Conservation (phyloP, 2,113 vertebrate genomes). For the Oxygymnocypris stewartii region DNA sequence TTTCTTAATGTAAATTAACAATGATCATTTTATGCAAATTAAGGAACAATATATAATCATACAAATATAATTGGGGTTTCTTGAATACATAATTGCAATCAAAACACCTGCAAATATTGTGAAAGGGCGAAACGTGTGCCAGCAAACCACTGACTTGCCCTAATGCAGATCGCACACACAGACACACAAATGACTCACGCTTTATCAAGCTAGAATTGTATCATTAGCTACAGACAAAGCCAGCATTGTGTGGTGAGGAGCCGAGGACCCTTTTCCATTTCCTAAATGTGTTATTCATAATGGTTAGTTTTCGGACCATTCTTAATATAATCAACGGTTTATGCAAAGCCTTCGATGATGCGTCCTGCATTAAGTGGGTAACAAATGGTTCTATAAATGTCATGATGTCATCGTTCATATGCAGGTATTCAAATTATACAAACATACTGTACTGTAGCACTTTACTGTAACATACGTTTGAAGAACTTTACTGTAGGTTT, state of each 20-base stretch:
- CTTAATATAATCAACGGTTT: conserved; percentile 51
- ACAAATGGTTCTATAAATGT: background rate
- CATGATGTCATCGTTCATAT: background rate
- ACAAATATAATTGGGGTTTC: conserved; percentile 54
- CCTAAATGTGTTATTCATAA: conserved; percentile 71
- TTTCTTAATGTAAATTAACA: conserved; percentile 27
- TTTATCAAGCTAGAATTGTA: conserved; percentile 75
- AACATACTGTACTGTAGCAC: background rate
- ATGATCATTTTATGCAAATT: conserved; percentile 31
- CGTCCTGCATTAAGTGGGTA: background rate
- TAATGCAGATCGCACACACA: conserved; percentile 66
- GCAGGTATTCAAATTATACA: background rate
- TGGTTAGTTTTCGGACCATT: conserved; percentile 61
- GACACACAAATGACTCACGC: conserved; percentile 64
- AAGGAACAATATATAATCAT: conserved; percentile 44
- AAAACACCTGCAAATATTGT: conserved; percentile 42
- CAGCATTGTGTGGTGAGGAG: conserved; percentile 53
- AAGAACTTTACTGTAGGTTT: background rate
- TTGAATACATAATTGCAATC: conserved; percentile 54
- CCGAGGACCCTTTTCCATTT: conserved; percentile 57
- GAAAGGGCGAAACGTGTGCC: conserved; percentile 29
- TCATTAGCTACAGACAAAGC: conserved; percentile 72
- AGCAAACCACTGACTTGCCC: conserved; percentile 62
- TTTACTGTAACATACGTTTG: background rate
- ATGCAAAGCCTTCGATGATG: background rate